Base-by-base conservation (phyloP, 2,888 invertebrate genomes). In the Macrophya annulata region DNA sequence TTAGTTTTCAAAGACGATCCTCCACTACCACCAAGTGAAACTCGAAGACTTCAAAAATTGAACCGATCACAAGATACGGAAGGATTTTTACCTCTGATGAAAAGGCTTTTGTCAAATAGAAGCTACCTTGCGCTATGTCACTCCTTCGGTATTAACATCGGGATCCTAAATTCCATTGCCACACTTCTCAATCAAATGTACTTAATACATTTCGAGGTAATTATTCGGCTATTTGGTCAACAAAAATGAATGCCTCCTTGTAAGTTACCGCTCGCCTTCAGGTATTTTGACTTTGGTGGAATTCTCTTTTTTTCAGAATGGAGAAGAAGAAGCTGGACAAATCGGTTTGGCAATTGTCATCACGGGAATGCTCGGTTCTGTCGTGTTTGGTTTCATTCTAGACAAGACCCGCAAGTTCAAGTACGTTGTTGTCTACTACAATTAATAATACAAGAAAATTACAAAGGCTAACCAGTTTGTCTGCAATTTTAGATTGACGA, bases 81-180 rank as follows among this genome's bases (percentile, higher is more conserved):
- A 12, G 71, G 59, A 10, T 85, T 85, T 72, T 3, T 82, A 21
- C 68, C 77, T 25, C 31, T 71, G 4, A 81, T 87, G 25, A 90
- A 89, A 86, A 92, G 94, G 65, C 93, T 96, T n/a, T 87, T 95
- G 81, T 93, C 90, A 59, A 95, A 95, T 89, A 89, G 90, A 45
- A 93, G 94, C 40, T 96, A 95, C 90, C 87, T 95, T 65, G 89
- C 95, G 9, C 93, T 96, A 9, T 93, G 95, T 21, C 87, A 95
- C 15, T 94, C 95, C 1, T 96, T 95, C 89, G 95, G 96, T 55
- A 94, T 96, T 85, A 96, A 96, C 91, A 95, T 95, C 3, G 96
- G 96, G 1, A 95, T 95, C 8, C 96, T 96, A 92, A 96, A 96
- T 91, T 96, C 96, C n/a, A 94, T 96, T 85, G 95, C 96, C 0